These are phyloP conservation scores for Coelopa frigida DNA, from an alignment of 1,140 invertebrate species.

Conservation along the genomic window DNA sequence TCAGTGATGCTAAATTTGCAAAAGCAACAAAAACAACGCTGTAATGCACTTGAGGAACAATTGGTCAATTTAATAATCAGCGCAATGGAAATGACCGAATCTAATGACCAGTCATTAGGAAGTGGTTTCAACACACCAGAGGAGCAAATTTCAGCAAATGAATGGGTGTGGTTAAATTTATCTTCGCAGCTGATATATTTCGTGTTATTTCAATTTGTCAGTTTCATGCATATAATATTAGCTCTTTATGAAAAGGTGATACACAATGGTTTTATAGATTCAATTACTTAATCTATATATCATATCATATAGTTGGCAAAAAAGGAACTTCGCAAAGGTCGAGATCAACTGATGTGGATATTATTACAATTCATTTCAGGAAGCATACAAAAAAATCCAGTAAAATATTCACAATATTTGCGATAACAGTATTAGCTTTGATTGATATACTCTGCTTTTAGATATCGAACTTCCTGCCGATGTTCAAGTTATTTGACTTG, in stretches of 20 bases:
- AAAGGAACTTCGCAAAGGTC: conserved; percentile 74
- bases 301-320: conserved; percentile 56
- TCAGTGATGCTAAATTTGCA: conserved; percentile 87
- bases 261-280: conserved; percentile 5
- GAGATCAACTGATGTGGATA: conserved; percentile 96
- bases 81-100: conserved; percentile 86
- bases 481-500: conserved; percentile 85
- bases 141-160: conserved; percentile 34
- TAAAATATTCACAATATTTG: conserved; percentile 49
- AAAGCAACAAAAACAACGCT: conserved; percentile 80
- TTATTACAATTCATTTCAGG: conserved; percentile 95
- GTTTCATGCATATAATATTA: conserved; percentile 86
- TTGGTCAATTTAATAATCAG: conserved; percentile 84
- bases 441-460: conserved; percentile 25
- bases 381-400: conserved; percentile 89
- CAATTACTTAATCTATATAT: conserved; percentile 5
- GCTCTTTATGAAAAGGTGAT: conserved; percentile 76
- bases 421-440: background rate
- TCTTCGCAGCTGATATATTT: conserved; percentile 95
- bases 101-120: conserved; percentile 45
- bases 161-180: conserved; percentile 84
- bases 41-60: conserved; percentile 85
- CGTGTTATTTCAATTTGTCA: conserved; percentile 89
- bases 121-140: conserved; percentile 38
- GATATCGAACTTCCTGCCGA: conserved; percentile 81